phyloP scores from a whole-genome alignment of 2,888 invertebrate genomes.

The Ophion costatus region DNA sequence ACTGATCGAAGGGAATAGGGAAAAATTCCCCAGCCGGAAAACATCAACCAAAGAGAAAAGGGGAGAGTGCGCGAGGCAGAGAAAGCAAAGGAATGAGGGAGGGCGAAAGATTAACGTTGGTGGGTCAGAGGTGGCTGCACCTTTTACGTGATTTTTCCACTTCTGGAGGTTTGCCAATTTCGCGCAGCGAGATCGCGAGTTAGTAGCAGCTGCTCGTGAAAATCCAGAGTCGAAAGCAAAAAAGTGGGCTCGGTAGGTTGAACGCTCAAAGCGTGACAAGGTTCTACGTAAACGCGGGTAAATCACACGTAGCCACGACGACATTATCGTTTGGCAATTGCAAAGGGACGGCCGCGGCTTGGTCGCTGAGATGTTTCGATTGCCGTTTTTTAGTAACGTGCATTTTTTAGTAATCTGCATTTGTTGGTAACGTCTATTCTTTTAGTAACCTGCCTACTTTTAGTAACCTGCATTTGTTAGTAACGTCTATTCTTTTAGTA shows the following conservation, averaged over 20 bases:
- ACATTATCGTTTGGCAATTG: slow-evolving; percentile 26
- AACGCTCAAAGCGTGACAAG: slow-evolving; percentile 31
- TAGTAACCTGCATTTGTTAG: not conserved
- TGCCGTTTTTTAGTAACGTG: not conserved
- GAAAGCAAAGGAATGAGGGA: slow-evolving; percentile 45
- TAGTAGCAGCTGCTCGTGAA: slow-evolving; percentile 60
- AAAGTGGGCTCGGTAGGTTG: not conserved
- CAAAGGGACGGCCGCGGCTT: not conserved
- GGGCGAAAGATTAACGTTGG: slow-evolving; percentile 8
- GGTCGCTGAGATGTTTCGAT: not conserved
- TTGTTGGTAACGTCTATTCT: not conserved
- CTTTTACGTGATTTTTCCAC: slow-evolving; percentile 71
- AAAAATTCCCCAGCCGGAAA: slow-evolving; percentile 8
- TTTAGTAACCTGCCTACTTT: not conserved
- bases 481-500: no score
- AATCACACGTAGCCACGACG: slow-evolving; percentile 30
- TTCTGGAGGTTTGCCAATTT: slow-evolving; percentile 77
- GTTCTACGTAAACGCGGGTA: slow-evolving; percentile 17
- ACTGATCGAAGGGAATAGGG: slow-evolving; percentile 64
- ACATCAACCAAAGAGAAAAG: not conserved
- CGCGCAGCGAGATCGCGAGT: slow-evolving; percentile 44
- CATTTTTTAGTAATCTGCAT: no score
- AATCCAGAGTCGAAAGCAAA: slow-evolving; percentile 34
- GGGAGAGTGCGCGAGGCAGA: not conserved
- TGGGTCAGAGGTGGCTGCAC: slow-evolving; percentile 47